Evolutionary conservation across 2,113 vertebrate genomes (phyloP), one percentile per base, ranked within the genome.

Genomic region (Sterna hirundo): DNA sequence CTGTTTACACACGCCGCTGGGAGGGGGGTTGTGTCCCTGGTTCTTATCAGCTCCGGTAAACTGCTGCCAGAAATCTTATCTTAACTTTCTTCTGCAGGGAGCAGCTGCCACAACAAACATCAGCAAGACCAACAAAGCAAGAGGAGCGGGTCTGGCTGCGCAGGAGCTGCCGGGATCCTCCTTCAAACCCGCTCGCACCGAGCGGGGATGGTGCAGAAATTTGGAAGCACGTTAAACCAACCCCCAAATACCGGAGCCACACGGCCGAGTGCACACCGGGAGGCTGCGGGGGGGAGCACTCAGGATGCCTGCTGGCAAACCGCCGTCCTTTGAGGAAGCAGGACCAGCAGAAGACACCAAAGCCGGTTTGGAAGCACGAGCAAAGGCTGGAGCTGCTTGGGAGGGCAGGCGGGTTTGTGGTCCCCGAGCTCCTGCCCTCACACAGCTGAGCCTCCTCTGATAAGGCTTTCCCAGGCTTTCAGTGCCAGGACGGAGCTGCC

Each of bases 261-360:
- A 3, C 18, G 5, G 0, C 1, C 1, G 3, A 74, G n/a, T 0
- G 47, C 64, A 8, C 1, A 0, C 3, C 0, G 1, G 44, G 16
- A 42, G 72, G 4, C 20, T 15, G 64, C 0, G 4, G 8, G 58
- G 29, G 65, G 36, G 21, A 2, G 5, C 68, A 17, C 15, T 1
- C 2, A 30, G 42, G 47, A 26, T 1, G 5, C 40, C 15, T 3
- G 25, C 34, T 40, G 40, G 1, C 51, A 71, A 68, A n/a, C 7
- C 11, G 0, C 34, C 1, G 0, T 22, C 57, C 44, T 15, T 4
- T 1, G 3, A 16, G 60, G 46, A 8, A 20, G 11, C 16, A 7
- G 36, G 47, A 20, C 54, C 57, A 38, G 15, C 60, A 85, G 13
- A 3, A 42, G 32, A 15, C 10, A 34, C 34, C 74, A 66, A 18